Evolutionary conservation across 2,113 vertebrate genomes (phyloP).

Genomic region (Sula dactylatra): DNA sequence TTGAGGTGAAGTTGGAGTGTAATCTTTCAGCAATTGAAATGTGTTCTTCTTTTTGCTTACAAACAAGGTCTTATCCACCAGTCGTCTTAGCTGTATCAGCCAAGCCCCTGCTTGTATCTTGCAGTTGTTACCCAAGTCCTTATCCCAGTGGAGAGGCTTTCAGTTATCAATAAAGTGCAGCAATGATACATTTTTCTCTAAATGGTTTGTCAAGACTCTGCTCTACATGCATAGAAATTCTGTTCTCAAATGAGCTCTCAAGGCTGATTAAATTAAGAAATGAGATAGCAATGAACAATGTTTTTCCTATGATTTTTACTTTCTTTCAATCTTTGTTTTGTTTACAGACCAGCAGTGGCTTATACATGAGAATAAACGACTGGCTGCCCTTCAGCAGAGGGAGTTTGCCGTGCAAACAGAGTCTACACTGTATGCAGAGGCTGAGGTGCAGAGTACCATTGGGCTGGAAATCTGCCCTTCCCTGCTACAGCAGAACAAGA

Average conservation of each 20-base stretch:
- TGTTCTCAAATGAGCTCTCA: background rate
- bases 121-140: background rate
- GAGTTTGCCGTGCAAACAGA: conserved; percentile 82
- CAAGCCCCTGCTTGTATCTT: background rate
- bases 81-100: background rate
- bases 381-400: conserved; percentile 69
- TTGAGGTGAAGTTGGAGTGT: background rate
- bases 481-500: conserved; percentile 70
- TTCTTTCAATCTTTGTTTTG: conserved; percentile 30
- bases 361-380: conserved; percentile 78
- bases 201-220: background rate
- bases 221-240: background rate
- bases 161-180: background rate
- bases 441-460: conserved; percentile 50
- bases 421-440: background rate
- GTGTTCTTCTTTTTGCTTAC: background rate
- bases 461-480: conserved; percentile 19
- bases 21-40: background rate
- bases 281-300: background rate
- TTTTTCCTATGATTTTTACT: background rate
- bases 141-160: background rate
- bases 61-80: background rate
- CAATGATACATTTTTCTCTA: background rate
- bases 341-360: conserved; percentile 88
- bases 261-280: background rate